Conservation (phyloP, 2,797 vertebrate species). For the Somateria mollissima region DNA sequence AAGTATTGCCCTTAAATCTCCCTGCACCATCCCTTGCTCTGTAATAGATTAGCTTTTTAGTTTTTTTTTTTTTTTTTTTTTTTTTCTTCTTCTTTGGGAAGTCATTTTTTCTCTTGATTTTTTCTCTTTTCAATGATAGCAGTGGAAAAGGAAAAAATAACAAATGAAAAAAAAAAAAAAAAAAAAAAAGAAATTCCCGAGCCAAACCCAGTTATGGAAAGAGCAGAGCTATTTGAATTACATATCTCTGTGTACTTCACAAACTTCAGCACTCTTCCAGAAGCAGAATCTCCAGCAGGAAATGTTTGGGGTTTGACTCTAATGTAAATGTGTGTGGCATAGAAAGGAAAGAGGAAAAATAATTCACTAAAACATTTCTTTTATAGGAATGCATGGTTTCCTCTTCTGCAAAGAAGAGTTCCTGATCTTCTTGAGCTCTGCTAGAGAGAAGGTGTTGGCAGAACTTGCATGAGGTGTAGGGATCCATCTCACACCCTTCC, state of each 20-base stretch:
- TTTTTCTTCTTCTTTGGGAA: neutral
- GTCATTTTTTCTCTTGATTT: neutral
- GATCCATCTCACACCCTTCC: neutral
- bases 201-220: neutral
- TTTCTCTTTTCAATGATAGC: neutral
- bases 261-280: neutral
- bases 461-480: neutral
- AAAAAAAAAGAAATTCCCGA: neutral
- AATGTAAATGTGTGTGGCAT: neutral
- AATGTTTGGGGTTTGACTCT: neutral
- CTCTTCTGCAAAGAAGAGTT: neutral
- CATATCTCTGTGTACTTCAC: neutral
- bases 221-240: neutral
- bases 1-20: neutral
- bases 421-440: neutral
- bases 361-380: neutral
- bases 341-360: neutral
- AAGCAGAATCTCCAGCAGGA: neutral
- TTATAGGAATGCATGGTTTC: neutral
- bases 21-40: neutral
- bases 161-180: too few species aligned
- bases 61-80: neutral
- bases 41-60: neutral
- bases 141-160: neutral
- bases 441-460: neutral